A percentile compares a stretch with the other conserved stretches of the same genome.
phyloP scores from a whole-genome alignment of 2,888 invertebrate species.

The Agrochola macilenta region DNA sequence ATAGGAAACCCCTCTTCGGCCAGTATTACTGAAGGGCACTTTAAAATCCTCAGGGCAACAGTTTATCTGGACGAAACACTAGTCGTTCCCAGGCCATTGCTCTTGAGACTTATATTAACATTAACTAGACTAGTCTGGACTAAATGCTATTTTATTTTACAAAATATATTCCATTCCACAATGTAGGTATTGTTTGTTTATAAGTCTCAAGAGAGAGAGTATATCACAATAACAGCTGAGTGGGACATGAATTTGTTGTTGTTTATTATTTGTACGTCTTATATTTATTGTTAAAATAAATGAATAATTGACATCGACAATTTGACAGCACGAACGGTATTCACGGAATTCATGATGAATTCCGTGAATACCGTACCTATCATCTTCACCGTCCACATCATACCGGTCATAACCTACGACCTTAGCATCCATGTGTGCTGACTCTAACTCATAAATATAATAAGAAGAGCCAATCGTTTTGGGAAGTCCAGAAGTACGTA shows the following conservation, averaged over 20 bases:
- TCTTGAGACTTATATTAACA: constrained; percentile 60
- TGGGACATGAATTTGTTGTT: constrained; percentile 11
- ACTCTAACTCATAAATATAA: not conserved
- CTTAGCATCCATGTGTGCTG: not conserved
- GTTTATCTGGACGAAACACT: constrained; percentile 54
- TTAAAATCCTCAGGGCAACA: constrained; percentile 51
- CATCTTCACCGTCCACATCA: not conserved
- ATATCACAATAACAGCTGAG: constrained; percentile 29
- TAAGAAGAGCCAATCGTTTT: not conserved
- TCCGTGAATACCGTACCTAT: not conserved
- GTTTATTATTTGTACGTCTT: constrained; percentile 9
- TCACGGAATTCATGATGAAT: not conserved
- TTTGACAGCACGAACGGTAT: not conserved
- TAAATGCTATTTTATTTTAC: constrained; percentile 44
- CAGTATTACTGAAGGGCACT: constrained; percentile 32
- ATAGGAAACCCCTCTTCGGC: constrained; percentile 23
- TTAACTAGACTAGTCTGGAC: constrained; percentile 54
- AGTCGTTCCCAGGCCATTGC: constrained; percentile 59
- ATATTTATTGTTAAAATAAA: constrained; percentile 3
- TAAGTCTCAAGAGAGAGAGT: constrained; percentile 38
- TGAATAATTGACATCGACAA: not conserved
- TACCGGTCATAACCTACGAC: not conserved
- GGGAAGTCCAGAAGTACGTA: not conserved
- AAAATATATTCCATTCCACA: constrained; percentile 39
- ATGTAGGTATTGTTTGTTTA: constrained; percentile 38